Evolutionary conservation across 2,888 invertebrate genomes (phyloP).

Genomic region (Agonum fuliginosum): DNA sequence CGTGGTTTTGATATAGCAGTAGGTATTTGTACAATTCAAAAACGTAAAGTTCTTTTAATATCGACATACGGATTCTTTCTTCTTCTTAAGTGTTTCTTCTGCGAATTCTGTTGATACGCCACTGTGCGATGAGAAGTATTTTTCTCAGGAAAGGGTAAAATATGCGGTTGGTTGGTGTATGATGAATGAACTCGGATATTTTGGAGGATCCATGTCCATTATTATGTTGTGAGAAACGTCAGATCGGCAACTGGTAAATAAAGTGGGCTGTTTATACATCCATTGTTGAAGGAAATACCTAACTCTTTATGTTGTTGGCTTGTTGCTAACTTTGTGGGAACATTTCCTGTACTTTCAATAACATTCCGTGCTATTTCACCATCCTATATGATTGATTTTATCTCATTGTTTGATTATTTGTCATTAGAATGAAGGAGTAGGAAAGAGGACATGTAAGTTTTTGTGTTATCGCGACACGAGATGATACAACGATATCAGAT

Average conservation of each 20-base stretch:
- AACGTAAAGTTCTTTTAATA: not conserved
- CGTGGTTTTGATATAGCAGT: no score
- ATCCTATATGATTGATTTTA: no score
- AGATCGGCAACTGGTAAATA: constrained; percentile 37
- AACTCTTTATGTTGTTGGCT: constrained; percentile 34
- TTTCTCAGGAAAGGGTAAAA: constrained; percentile 43
- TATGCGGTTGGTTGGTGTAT: constrained; percentile 36
- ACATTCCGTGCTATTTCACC: no score
- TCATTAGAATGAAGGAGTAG: no score
- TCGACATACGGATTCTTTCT: no score
- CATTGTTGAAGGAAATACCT: constrained; percentile 29
- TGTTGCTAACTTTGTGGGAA: constrained; percentile 36
- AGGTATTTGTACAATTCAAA: not conserved
- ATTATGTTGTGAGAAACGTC: constrained; percentile 47
- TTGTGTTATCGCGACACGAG: no score
- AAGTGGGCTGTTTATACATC: constrained; percentile 28
- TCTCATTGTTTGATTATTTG: no score
- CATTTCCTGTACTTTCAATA: constrained; percentile 21
- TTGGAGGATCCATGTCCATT: constrained; percentile 31
- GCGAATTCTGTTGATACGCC: not conserved
- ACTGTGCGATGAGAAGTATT: not conserved
- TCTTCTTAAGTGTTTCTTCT: not conserved
- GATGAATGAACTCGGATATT: constrained; percentile 34
- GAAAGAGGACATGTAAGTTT: no score
- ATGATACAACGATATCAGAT: no score